These are phyloP conservation scores for Stichodactyla helianthus DNA, from an alignment of 64 coral and sea anemone genomes.

Conservation along the genomic window DNA sequence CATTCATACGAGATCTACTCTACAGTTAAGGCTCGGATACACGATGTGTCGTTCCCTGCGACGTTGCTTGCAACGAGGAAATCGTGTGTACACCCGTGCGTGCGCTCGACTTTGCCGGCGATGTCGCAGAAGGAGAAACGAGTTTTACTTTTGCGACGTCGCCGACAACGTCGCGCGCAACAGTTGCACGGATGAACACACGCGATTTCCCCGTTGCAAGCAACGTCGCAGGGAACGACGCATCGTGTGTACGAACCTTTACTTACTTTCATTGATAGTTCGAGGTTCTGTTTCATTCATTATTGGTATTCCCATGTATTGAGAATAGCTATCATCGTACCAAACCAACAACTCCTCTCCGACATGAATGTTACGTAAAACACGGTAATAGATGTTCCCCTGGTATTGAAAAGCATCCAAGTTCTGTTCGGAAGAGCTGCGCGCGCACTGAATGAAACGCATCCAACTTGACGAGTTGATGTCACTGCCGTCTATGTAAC, in stretches of 20 bases:
- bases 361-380: conserved; percentile 30
- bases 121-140: too few relatives aligned
- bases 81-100: too few relatives aligned
- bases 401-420: conserved; percentile 41
- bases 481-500: conserved; percentile 60
- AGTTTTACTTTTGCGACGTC: too few relatives aligned
- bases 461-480: conserved; percentile 38
- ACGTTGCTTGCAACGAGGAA: too few relatives aligned
- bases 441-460: conserved; percentile 69
- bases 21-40: too few relatives aligned
- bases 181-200: too few relatives aligned
- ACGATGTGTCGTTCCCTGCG: too few relatives aligned
- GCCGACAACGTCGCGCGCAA: too few relatives aligned
- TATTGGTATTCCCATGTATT: conserved; percentile 54
- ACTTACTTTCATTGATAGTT: not conserved
- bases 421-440: conserved; percentile 53
- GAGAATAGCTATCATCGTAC: conserved; percentile 53
- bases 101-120: too few relatives aligned
- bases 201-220: too few relatives aligned
- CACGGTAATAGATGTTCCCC: conserved; percentile 39
- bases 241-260: not conserved
- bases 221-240: too few relatives aligned
- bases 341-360: conserved; percentile 66
- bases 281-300: not conserved
- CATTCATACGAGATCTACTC: too few relatives aligned